A percentile compares a stretch with the other conserved stretches of the same genome.
Evolutionary conservation across 2,797 vertebrate genomes (phyloP).

Genomic region (Epinephelus malabaricus): DNA sequence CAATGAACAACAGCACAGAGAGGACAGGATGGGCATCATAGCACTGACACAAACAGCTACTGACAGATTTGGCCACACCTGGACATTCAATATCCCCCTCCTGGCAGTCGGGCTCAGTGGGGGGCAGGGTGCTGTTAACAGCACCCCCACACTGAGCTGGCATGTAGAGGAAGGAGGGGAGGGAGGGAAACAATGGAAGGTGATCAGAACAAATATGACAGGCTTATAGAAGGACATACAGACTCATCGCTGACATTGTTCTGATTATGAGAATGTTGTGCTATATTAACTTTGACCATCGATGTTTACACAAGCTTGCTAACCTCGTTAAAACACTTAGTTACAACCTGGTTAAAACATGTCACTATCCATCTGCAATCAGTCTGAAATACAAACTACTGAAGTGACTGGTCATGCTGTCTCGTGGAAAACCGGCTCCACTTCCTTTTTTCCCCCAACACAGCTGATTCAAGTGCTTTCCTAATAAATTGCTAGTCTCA

Average conservation of each 20-base stretch:
- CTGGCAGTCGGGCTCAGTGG: constrained; percentile 76
- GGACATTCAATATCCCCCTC: constrained; percentile 84
- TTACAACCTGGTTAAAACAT: neutral
- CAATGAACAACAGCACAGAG: constrained; percentile 29
- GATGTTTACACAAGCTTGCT: neutral
- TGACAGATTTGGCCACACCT: constrained; percentile 80
- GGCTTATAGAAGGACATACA: constrained; percentile 19
- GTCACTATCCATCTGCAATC: neutral
- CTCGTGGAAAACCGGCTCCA: neutral
- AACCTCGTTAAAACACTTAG: too few species aligned
- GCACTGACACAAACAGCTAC: constrained; percentile 58
- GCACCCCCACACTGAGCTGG: constrained; percentile 80
- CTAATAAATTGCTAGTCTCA: neutral
- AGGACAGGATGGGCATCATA: constrained; percentile 46
- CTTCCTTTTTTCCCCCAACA: neutral
- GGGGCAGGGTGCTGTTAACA: constrained; percentile 68
- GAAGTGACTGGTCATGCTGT: neutral
- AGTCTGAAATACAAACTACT: neutral
- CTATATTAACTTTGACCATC: neutral
- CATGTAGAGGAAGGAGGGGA: constrained; percentile 54
- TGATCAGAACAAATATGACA: constrained; percentile 38
- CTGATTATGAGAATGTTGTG: neutral
- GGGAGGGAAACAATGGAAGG: constrained; percentile 48
- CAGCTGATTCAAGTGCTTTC: neutral
- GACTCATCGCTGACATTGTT: neutral